phyloP scores from a whole-genome alignment of 2,797 vertebrate species.

The Coranthus polyacanthus region DNA sequence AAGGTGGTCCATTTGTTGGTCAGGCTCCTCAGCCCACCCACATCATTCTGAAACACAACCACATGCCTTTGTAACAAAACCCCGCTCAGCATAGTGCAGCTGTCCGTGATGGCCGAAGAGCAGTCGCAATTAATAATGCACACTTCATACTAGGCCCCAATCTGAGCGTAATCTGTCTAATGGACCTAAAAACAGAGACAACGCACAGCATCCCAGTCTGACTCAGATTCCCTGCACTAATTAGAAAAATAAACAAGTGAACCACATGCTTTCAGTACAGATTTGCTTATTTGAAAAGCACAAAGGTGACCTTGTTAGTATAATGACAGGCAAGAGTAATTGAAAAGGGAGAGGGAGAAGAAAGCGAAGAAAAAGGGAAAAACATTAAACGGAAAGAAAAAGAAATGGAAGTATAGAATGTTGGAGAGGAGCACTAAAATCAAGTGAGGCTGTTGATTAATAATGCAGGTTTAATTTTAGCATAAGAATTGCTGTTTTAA shows the following conservation, averaged over 20 bases:
- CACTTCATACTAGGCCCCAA: slow-evolving; percentile 29
- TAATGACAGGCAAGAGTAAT: slow-evolving; percentile 48
- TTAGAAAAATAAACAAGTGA: slow-evolving; percentile 73
- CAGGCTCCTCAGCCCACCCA: slow-evolving; percentile 95
- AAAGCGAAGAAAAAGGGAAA: slow-evolving; percentile 15
- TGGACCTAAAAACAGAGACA: slow-evolving; percentile 16
- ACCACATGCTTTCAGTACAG: slow-evolving; percentile 27
- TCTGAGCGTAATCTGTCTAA: slow-evolving; percentile 35
- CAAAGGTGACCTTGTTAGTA: slow-evolving; percentile 53
- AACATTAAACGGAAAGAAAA: slow-evolving; percentile 31
- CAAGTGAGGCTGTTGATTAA: slow-evolving; percentile 49
- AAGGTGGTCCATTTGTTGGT: slow-evolving; percentile 99
- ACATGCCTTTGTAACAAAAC: slow-evolving; percentile 30
- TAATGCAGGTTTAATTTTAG: slow-evolving; percentile 56
- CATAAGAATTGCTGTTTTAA: slow-evolving; percentile 68
- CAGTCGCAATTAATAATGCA: slow-evolving; percentile 37
- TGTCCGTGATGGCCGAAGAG: slow-evolving; percentile 15
- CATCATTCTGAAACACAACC: slow-evolving; percentile 91
- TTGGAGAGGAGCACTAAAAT: slow-evolving; percentile 40
- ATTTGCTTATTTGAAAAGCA: slow-evolving; percentile 59
- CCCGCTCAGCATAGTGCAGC: slow-evolving; percentile 24
- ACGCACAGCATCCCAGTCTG: slow-evolving; percentile 27
- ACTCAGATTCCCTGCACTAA: slow-evolving; percentile 60
- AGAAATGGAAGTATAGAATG: slow-evolving; percentile 37
- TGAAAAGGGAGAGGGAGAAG: slow-evolving; percentile 28